Conservation (phyloP, 2,113 vertebrate genomes). For the Vireo altiloquus region DNA sequence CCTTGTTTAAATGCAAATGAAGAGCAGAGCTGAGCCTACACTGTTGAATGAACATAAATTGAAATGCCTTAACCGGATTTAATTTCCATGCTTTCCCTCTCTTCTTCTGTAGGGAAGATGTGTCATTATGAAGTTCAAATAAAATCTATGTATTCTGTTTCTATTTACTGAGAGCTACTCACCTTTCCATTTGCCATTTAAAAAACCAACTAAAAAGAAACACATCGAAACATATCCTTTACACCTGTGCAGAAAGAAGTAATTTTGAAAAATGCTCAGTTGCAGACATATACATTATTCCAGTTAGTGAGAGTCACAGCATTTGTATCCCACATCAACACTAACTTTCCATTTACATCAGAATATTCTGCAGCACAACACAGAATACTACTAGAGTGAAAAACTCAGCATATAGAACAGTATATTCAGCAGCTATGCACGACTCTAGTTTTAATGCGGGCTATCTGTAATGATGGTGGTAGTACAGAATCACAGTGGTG, state of each 20-base stretch:
- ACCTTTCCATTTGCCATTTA: not conserved
- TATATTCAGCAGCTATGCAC: not conserved
- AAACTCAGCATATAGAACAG: not conserved
- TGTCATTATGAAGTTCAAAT: not conserved
- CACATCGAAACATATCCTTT: not conserved
- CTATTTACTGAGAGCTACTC: not conserved
- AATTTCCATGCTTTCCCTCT: not conserved
- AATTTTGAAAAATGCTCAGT: not conserved
- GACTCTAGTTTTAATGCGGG: not conserved
- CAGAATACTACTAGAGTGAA: not conserved
- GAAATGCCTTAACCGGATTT: not conserved
- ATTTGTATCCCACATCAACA: not conserved
- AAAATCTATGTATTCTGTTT: not conserved
- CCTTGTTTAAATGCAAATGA: conserved; percentile 49
- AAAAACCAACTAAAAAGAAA: not conserved
- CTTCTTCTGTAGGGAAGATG: not conserved
- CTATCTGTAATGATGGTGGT: not conserved
- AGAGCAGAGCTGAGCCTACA: not conserved
- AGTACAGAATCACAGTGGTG: not conserved
- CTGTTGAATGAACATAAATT: not conserved
- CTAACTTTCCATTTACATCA: not conserved
- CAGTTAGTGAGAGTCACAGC: not conserved
- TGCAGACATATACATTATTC: not conserved
- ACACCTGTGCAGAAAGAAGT: not conserved
- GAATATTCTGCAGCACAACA: not conserved